These are phyloP conservation scores for Helicoverpa assulta DNA, from an alignment of 2,888 invertebrate species.

Conservation along the genomic window DNA sequence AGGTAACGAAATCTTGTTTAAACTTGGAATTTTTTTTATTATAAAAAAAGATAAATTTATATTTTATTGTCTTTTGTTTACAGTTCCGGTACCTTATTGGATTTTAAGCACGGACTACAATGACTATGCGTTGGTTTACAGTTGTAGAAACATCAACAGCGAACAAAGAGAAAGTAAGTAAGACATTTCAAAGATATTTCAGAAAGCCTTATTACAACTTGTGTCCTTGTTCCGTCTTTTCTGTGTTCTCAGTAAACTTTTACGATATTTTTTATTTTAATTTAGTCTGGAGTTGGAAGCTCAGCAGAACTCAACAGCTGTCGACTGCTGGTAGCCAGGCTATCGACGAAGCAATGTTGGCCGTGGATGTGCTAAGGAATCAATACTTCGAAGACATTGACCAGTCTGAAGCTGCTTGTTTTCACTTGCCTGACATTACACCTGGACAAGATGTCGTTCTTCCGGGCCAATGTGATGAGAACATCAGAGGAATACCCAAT, in stretches of 20 bases:
- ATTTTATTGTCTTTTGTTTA: conserved; percentile 31
- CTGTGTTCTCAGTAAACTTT: too few species aligned
- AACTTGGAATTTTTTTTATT: not conserved
- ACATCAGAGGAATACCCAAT: conserved; percentile 69
- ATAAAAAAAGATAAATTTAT: too few species aligned
- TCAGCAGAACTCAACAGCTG: conserved; percentile 73
- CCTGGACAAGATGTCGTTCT: conserved; percentile 72
- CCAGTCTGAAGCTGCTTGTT: conserved; percentile 74
- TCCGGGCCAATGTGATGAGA: conserved; percentile 74
- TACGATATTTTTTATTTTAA: too few species aligned
- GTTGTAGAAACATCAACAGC: conserved; percentile 83
- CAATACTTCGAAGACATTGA: conserved; percentile 71
- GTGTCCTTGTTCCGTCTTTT: too few species aligned
- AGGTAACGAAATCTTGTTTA: too few species aligned
- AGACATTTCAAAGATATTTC: too few species aligned
- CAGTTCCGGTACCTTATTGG: conserved; percentile 72
- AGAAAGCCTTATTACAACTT: too few species aligned
- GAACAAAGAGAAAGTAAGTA: conserved; percentile 69
- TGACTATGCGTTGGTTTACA: conserved; percentile 91
- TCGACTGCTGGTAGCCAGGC: conserved; percentile 57
- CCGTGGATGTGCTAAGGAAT: conserved; percentile 69
- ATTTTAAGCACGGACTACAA: conserved; percentile 90
- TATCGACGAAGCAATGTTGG: conserved; percentile 69
- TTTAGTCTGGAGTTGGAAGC: conserved; percentile 63
- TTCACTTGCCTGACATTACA: conserved; percentile 72